Evolutionary conservation across 2,797 vertebrate species (phyloP).

Genomic region (Novumbra hubbsi): DNA sequence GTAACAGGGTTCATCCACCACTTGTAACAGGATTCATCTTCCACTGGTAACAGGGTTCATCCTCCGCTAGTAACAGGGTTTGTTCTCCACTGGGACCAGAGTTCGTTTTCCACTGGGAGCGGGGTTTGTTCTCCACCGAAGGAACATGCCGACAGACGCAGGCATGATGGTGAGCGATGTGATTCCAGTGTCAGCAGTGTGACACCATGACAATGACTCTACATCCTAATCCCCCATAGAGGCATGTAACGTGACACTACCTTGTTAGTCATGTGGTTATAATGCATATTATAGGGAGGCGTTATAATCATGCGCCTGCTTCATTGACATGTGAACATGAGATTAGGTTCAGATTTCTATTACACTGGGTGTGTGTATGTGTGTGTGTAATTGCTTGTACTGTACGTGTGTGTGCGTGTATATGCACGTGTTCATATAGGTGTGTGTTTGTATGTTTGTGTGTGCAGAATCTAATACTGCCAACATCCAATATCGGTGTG

Average conservation of each 20-base stretch:
- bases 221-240: neutral
- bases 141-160: too few relatives aligned
- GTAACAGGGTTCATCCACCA: too few relatives aligned
- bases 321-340: neutral
- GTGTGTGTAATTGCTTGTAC: neutral
- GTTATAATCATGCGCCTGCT: neutral
- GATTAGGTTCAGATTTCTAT: neutral
- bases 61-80: too few relatives aligned
- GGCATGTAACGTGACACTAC: neutral
- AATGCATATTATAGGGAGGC: neutral
- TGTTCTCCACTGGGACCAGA: too few relatives aligned
- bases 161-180: neutral
- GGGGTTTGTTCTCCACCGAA: too few relatives aligned
- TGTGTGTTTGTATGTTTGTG: neutral
- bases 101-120: too few relatives aligned
- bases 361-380: conserved; percentile 8
- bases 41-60: too few relatives aligned
- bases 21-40: too few relatives aligned
- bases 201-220: neutral
- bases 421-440: neutral
- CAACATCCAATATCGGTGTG: neutral
- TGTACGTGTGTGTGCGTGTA: conserved; percentile 7
- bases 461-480: neutral
- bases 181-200: neutral
- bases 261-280: neutral